Evolutionary conservation across 2,888 invertebrate species (phyloP).

Genomic region (Ennomos quercinarius): DNA sequence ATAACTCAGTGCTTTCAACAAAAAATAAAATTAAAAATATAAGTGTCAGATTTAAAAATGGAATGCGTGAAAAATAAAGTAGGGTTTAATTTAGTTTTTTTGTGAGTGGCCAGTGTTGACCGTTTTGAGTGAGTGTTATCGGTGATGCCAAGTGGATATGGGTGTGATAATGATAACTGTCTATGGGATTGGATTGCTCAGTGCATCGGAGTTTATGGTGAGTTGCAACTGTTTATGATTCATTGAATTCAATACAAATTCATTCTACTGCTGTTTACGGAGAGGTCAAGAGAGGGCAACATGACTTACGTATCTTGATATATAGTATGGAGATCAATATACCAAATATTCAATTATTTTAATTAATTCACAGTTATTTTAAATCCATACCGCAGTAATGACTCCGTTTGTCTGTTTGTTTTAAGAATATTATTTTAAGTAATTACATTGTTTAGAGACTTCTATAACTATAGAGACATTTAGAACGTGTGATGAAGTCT

Average conservation of each 20-base stretch:
- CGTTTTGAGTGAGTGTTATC: constrained; percentile 73
- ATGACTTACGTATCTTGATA: no score
- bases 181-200: constrained; percentile 77
- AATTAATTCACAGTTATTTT: no score
- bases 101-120: constrained; percentile 12
- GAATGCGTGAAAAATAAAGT: constrained; percentile 18
- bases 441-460: no score
- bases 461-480: no score
- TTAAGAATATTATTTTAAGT: no score
- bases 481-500: no score
- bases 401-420: no score
- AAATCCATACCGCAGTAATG: no score
- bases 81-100: constrained; percentile 20
- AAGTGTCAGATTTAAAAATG: constrained; percentile 44
- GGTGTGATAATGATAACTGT: constrained; percentile 77
- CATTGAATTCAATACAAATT: not conserved
- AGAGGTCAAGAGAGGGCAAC: constrained; percentile 7
- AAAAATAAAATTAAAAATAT: constrained; percentile 52
- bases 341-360: no score
- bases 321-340: no score
- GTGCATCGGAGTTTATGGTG: constrained; percentile 71
- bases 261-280: not conserved
- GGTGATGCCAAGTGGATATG: constrained; percentile 76
- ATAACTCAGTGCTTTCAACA: constrained; percentile 39
- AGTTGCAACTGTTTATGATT: constrained; percentile 40